A percentile compares a stretch with the other conserved stretches of the same genome.
These are phyloP conservation scores for Empis stercorea DNA, from an alignment of 2,888 invertebrate genomes.

Conservation along the genomic window DNA sequence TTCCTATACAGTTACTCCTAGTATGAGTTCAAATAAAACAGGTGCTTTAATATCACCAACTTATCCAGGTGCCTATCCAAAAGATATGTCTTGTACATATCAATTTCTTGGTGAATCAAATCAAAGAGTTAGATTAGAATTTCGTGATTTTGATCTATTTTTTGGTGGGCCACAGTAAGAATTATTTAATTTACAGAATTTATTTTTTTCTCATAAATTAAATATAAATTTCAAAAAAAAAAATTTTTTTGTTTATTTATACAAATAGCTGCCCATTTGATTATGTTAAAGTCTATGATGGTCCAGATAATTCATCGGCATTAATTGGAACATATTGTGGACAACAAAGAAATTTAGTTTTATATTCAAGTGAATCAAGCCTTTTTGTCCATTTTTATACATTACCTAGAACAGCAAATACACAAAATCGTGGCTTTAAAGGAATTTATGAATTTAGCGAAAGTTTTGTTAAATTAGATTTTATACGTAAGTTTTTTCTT, in stretches of 20 bases:
- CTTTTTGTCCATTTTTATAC: conserved; percentile 87
- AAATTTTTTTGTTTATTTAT: background rate
- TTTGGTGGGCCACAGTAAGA: conserved; percentile 96
- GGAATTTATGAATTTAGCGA: conserved; percentile 98
- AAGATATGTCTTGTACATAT: conserved; percentile 86
- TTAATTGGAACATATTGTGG: conserved; percentile 96
- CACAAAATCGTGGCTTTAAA: conserved; percentile 96
- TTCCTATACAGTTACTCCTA: conserved; percentile 68
- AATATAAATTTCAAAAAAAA: too few relatives aligned
- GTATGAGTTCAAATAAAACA: conserved; percentile 48
- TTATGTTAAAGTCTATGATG: conserved; percentile 94
- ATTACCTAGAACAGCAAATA: conserved; percentile 78
- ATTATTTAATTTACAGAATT: background rate
- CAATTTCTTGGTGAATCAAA: conserved; percentile 81
- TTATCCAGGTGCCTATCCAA: conserved; percentile 98
- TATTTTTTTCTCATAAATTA: too few relatives aligned
- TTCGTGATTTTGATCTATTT: conserved; percentile 96
- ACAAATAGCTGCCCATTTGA: conserved; percentile 99
- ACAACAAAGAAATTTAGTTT: conserved; percentile 88
- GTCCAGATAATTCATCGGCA: conserved; percentile 73
- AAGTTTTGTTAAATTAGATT: conserved; percentile 95
- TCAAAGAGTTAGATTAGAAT: conserved; percentile 88
- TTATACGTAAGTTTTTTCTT: conserved; percentile 39
- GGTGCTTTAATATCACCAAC: conserved; percentile 92
- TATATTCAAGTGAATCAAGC: conserved; percentile 86